Evolutionary conservation across 2,888 invertebrate species (phyloP).

Genomic region (Imbricaverruca yamaguchii): DNA sequence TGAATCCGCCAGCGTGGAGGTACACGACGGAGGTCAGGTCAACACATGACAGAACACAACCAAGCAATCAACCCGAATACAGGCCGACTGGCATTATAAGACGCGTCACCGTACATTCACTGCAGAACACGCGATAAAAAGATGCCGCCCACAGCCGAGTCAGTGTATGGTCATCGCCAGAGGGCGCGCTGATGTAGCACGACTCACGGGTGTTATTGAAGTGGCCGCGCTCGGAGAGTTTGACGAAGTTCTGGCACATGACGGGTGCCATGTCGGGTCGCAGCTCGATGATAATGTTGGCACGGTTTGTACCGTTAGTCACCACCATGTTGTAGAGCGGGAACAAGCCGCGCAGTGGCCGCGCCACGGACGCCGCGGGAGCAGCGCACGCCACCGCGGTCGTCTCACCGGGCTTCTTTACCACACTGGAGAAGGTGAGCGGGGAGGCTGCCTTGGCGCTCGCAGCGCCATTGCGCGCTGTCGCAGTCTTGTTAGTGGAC

Average conservation of each 20-base stretch:
- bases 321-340: neutral
- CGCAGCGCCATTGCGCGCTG: too few species aligned
- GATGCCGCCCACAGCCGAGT: too few species aligned
- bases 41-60: too few species aligned
- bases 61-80: too few species aligned
- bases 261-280: slow-evolving; percentile 1
- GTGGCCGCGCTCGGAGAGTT: neutral
- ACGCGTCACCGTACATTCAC: too few species aligned
- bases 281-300: neutral
- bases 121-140: too few species aligned
- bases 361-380: neutral
- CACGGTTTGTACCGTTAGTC: neutral
- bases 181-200: neutral
- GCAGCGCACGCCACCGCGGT: neutral
- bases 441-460: neutral
- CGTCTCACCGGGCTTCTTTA: neutral
- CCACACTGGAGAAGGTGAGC: neutral
- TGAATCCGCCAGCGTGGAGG: too few species aligned
- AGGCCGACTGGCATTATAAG: too few species aligned
- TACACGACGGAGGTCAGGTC: too few species aligned
- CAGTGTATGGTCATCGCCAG: too few species aligned
- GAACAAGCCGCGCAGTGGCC: neutral
- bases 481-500: too few species aligned
- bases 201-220: neutral
- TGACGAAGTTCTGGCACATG: neutral